phyloP scores from a whole-genome alignment of 2,113 vertebrate genomes.

The Bubalus kerabau region DNA sequence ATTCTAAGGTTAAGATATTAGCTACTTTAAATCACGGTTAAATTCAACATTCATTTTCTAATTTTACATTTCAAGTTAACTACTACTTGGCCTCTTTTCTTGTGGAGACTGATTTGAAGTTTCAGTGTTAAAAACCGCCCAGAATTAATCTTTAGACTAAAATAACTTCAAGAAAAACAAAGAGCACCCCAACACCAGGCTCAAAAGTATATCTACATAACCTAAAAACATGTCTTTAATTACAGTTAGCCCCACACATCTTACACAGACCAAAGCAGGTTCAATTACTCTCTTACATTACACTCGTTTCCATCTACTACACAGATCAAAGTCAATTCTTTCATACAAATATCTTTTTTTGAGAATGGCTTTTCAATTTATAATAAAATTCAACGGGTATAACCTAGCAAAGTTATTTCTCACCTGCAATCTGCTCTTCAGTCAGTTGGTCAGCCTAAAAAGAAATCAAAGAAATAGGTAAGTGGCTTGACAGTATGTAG shows the following conservation, averaged over 20 bases:
- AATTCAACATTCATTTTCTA: not conserved
- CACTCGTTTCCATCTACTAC: not conserved
- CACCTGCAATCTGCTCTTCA: constrained; percentile 99
- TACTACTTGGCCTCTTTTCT: not conserved
- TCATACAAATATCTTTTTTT: not conserved
- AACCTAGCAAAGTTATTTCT: constrained; percentile 68
- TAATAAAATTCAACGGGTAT: not conserved
- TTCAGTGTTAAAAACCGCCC: not conserved
- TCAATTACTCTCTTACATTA: constrained; percentile 35
- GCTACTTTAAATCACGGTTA: not conserved
- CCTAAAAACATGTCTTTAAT: not conserved
- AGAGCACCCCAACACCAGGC: not conserved
- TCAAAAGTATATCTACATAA: not conserved
- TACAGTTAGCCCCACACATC: not conserved
- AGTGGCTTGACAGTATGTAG: not conserved
- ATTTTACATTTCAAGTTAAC: constrained; percentile 22
- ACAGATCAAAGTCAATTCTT: not conserved
- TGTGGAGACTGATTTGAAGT: not conserved
- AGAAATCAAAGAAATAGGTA: constrained; percentile 47
- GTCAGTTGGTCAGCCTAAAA: constrained; percentile 98
- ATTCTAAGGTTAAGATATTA: not conserved
- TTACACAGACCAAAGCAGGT: not conserved
- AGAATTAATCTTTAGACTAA: not conserved
- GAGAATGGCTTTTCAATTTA: not conserved
- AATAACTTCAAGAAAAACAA: not conserved